These are phyloP conservation scores for Pantala flavescens DNA, from an alignment of 1,140 invertebrate species.

Conservation along the genomic window DNA sequence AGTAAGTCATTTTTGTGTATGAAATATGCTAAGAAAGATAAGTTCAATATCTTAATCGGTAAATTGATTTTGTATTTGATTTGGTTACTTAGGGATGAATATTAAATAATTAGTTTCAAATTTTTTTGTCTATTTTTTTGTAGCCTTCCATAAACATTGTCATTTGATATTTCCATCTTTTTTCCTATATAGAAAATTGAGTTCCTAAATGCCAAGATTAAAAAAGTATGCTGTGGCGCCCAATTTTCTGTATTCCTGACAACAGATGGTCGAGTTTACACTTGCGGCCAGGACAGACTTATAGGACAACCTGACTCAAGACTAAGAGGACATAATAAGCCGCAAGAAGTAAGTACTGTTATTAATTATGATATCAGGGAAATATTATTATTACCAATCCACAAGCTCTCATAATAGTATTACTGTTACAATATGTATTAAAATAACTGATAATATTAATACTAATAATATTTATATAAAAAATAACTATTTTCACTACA, in stretches of 20 bases:
- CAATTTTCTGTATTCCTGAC: slow-evolving; percentile 55
- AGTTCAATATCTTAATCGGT: neutral
- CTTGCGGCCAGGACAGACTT: slow-evolving; percentile 50
- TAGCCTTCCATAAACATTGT: too few relatives aligned
- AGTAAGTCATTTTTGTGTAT: slow-evolving; percentile 22
- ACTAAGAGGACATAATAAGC: slow-evolving; percentile 34
- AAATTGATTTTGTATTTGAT: neutral
- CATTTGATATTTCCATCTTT: neutral
- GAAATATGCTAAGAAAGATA: neutral
- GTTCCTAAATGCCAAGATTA: slow-evolving; percentile 43
- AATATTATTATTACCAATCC: too few relatives aligned
- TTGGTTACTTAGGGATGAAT: too few relatives aligned
- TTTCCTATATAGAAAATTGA: slow-evolving; percentile 39
- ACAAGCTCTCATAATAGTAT: too few relatives aligned
- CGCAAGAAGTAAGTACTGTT: slow-evolving; percentile 29
- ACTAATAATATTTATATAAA: too few relatives aligned
- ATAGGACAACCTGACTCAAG: slow-evolving; percentile 45
- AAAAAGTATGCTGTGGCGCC: slow-evolving; percentile 51
- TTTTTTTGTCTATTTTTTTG: too few relatives aligned
- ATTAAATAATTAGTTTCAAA: too few relatives aligned
- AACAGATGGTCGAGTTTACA: slow-evolving; percentile 46
- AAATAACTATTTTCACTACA: too few relatives aligned
- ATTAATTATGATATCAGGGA: neutral
- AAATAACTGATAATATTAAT: too few relatives aligned
- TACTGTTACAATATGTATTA: too few relatives aligned